Percentiles rank a stretch among this genome's conserved stretches.
Evolutionary conservation across 2,113 vertebrate species (phyloP).

Genomic region (Cheilinus undulatus): DNA sequence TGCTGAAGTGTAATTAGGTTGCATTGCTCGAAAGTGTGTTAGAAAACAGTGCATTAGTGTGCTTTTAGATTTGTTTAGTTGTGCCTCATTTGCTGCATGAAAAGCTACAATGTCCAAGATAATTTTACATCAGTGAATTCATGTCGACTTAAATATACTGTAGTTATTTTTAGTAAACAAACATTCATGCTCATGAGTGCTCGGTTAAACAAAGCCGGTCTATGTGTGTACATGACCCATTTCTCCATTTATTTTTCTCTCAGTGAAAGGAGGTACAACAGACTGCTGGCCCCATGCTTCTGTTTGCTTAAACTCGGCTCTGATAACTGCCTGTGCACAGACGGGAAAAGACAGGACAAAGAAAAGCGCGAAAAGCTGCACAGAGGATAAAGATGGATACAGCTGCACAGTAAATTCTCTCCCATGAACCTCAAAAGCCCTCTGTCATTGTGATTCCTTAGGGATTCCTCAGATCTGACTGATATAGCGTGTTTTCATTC

Average conservation of each 20-base stretch:
- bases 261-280: conserved; percentile 1
- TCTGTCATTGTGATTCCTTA: not conserved
- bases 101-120: not conserved
- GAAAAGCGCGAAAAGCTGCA: conserved; percentile 6
- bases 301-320: conserved; percentile 63
- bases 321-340: conserved; percentile 53
- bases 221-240: not conserved
- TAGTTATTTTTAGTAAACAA: conserved; percentile 5
- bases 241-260: conserved; percentile 30
- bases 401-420: conserved; percentile 14
- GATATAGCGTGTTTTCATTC: conserved; percentile 37
- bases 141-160: not conserved
- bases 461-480: conserved; percentile 34
- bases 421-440: conserved; percentile 25
- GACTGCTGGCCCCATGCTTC: conserved; percentile 38
- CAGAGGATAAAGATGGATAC: not conserved
- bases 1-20: not conserved
- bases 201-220: not conserved
- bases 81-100: not conserved
- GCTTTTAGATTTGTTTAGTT: not conserved
- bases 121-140: not conserved
- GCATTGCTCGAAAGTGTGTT: conserved; percentile 7
- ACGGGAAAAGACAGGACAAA: conserved; percentile 45
- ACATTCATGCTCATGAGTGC: not conserved
- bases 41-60: not conserved